A percentile compares a stretch with the other conserved stretches of the same genome.
phyloP scores from a whole-genome alignment of 1,140 invertebrate species.

The Drosophila sproati region DNA sequence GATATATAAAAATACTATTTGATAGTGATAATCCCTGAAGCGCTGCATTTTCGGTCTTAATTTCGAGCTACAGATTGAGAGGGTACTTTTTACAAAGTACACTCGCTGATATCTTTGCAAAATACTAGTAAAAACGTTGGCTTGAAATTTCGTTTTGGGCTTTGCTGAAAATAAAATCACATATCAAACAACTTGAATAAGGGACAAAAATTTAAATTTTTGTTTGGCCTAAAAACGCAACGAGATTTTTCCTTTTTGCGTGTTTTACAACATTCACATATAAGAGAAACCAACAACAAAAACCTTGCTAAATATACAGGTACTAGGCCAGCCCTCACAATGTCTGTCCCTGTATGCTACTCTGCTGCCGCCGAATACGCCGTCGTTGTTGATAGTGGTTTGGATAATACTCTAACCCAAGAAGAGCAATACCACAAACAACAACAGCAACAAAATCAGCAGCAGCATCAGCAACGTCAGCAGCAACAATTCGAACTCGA shows the following conservation, averaged over 20 bases:
- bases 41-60: slow-evolving; percentile 60
- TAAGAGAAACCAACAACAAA: slow-evolving; percentile 45
- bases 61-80: slow-evolving; percentile 80
- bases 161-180: slow-evolving; percentile 75
- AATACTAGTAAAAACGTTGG: slow-evolving; percentile 24
- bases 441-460: slow-evolving; percentile 58
- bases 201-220: slow-evolving; percentile 29
- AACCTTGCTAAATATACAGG: slow-evolving; percentile 68
- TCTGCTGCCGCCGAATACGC: slow-evolving; percentile 84
- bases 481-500: slow-evolving; percentile 31
- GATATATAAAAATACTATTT: not conserved
- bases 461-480: slow-evolving; percentile 36
- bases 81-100: slow-evolving; percentile 24
- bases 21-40: slow-evolving; percentile 46
- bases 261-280: slow-evolving; percentile 18
- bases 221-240: slow-evolving; percentile 49
- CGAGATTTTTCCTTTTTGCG: slow-evolving; percentile 41
- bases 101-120: slow-evolving; percentile 67
- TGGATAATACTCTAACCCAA: slow-evolving; percentile 79
- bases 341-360: slow-evolving; percentile 85
- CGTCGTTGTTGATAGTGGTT: slow-evolving; percentile 84
- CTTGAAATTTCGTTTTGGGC: slow-evolving; percentile 59
- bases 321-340: slow-evolving; percentile 85
- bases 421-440: slow-evolving; percentile 75
- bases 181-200: slow-evolving; percentile 40